Evolutionary conservation across 2,888 invertebrate genomes (phyloP).

Genomic region (Siphlonurus alternatus): DNA sequence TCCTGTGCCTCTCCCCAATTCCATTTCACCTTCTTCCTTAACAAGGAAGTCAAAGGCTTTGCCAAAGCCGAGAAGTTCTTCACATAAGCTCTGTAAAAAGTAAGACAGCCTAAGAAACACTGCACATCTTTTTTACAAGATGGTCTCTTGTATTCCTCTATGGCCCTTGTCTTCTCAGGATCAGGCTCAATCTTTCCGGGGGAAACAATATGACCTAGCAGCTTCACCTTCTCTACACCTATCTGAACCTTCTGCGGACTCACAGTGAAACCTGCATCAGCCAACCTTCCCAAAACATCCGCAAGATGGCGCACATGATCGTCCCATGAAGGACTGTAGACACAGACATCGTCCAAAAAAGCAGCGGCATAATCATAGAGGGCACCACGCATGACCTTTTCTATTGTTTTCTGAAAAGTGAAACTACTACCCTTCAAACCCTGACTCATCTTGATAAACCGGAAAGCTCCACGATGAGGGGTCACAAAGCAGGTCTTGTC

Average conservation of each 20-base stretch:
- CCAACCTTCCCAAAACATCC: conserved; percentile 5
- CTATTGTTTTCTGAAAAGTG: neutral
- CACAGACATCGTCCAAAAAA: neutral
- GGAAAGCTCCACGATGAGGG: neutral
- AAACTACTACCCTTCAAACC: neutral
- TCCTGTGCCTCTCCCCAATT: neutral
- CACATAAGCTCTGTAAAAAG: neutral
- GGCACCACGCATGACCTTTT: conserved; percentile 1
- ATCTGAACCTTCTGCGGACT: conserved; percentile 13
- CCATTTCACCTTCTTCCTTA: neutral
- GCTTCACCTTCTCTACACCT: neutral
- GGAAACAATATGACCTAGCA: conserved; percentile 5
- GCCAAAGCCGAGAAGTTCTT: neutral
- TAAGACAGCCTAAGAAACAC: neutral
- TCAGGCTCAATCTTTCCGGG: neutral
- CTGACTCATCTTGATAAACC: neutral
- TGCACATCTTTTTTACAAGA: neutral
- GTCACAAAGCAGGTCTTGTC: neutral
- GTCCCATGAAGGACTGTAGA: conserved; percentile 7
- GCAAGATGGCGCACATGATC: conserved; percentile 9
- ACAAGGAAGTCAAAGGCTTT: neutral
- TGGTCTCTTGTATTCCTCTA: neutral
- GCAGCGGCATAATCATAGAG: neutral
- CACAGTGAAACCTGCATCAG: conserved; percentile 12
- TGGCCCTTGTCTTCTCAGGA: neutral